These are phyloP conservation scores for Azemiops feae DNA, from an alignment of 2,113 vertebrate species.

Conservation along the genomic window DNA sequence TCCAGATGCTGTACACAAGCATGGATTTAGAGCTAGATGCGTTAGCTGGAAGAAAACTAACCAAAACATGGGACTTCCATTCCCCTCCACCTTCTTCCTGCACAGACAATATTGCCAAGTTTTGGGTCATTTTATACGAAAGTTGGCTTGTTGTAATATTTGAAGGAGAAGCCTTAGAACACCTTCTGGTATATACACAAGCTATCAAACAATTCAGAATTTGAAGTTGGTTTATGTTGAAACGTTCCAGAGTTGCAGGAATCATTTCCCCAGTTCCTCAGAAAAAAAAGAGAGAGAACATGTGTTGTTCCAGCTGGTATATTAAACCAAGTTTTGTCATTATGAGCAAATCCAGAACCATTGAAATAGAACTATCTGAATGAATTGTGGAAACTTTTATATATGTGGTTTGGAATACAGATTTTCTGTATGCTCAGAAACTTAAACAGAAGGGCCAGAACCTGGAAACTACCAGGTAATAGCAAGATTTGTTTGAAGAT, in stretches of 20 bases:
- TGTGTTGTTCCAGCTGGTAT: background rate
- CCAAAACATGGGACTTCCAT: background rate
- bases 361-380: background rate
- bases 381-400: background rate
- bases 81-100: background rate
- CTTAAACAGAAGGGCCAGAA: background rate
- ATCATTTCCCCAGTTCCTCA: background rate
- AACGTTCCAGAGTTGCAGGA: background rate
- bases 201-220: background rate
- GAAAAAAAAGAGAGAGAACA: background rate
- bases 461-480: background rate
- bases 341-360: background rate
- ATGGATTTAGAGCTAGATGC: background rate
- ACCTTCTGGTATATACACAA: background rate
- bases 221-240: background rate
- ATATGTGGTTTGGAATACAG: background rate
- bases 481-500: background rate
- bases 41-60: background rate
- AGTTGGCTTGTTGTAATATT: background rate
- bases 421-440: background rate
- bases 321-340: background rate
- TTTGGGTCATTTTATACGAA: background rate
- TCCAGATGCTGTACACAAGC: background rate
- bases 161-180: background rate
- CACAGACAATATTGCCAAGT: background rate